Conservation (phyloP, 2,888 invertebrate species). For the Thecocarcelia acutangulata region DNA sequence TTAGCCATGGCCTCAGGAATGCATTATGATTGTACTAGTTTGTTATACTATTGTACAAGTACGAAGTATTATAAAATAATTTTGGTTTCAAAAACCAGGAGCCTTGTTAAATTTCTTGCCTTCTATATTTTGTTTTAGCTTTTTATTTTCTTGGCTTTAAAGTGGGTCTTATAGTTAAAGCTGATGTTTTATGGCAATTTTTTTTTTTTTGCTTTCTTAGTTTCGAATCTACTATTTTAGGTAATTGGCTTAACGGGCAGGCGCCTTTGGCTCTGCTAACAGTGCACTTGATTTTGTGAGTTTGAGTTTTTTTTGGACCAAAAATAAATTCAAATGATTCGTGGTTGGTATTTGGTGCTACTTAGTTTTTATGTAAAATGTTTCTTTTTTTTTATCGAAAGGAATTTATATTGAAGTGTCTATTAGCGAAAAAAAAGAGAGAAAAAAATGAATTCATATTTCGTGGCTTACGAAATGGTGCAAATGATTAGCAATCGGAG, state of each 20-base stretch:
- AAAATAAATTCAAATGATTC: constrained; percentile 52
- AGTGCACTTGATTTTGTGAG: constrained; percentile 68
- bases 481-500: not conserved
- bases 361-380: constrained; percentile 15
- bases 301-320: constrained; percentile 13
- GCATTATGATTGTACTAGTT: constrained; percentile 55
- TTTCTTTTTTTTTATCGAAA: constrained; percentile 28
- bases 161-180: constrained; percentile 34
- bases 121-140: constrained; percentile 7
- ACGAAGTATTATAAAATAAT: constrained; percentile 53
- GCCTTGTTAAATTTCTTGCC: constrained; percentile 49
- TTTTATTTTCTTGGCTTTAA: constrained; percentile 48
- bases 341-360: constrained; percentile 3
- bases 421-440: not conserved
- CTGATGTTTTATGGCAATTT: constrained; percentile 19
- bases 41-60: constrained; percentile 57
- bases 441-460: constrained; percentile 30
- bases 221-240: constrained; percentile 33
- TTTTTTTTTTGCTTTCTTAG: not conserved
- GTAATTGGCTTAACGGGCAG: constrained; percentile 66
- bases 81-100: constrained; percentile 52
- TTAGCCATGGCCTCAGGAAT: constrained; percentile 70
- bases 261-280: constrained; percentile 69
- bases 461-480: not conserved
- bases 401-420: constrained; percentile 49